Evolutionary conservation across 1,140 invertebrate species (phyloP).

Genomic region (Drosophila lacertosa): DNA sequence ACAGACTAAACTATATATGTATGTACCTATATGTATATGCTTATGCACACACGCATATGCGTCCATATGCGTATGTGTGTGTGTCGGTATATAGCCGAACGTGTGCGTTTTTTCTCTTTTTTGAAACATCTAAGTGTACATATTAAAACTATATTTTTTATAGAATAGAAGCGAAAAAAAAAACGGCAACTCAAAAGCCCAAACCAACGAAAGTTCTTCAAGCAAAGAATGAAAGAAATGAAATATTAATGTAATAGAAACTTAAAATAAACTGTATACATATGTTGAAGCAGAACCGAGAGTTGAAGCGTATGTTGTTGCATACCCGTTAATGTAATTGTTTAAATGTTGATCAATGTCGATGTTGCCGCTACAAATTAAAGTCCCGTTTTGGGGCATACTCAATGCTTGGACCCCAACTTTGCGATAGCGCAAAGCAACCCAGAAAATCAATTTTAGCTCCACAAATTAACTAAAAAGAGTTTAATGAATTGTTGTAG

Average conservation of each 20-base stretch:
- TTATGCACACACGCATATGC: slow-evolving; percentile 1
- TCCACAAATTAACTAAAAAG: slow-evolving; percentile 28
- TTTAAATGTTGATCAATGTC: slow-evolving; percentile 50
- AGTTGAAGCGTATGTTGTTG: slow-evolving; percentile 6
- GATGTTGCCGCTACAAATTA: slow-evolving; percentile 21
- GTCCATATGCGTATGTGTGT: slow-evolving; percentile 6
- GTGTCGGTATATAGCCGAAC: neutral
- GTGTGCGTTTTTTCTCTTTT: slow-evolving; percentile 24
- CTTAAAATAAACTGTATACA: slow-evolving; percentile 13
- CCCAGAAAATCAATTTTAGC: slow-evolving; percentile 41
- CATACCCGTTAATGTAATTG: slow-evolving; percentile 31
- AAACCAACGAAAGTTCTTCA: neutral
- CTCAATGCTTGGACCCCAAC: neutral
- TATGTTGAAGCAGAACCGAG: neutral
- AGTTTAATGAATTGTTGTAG: slow-evolving; percentile 71
- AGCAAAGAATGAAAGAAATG: neutral
- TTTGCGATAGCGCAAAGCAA: neutral
- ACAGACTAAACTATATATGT: slow-evolving; percentile 25
- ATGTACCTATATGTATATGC: slow-evolving; percentile 41
- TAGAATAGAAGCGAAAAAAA: slow-evolving; percentile 9
- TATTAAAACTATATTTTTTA: slow-evolving; percentile 50
- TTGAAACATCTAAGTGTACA: slow-evolving; percentile 50
- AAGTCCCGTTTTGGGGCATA: slow-evolving; percentile 1
- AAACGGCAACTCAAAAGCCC: neutral
- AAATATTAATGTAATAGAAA: slow-evolving; percentile 16